These are phyloP conservation scores for Cacatua alba DNA, from an alignment of 2,113 vertebrate species.

Conservation along the genomic window DNA sequence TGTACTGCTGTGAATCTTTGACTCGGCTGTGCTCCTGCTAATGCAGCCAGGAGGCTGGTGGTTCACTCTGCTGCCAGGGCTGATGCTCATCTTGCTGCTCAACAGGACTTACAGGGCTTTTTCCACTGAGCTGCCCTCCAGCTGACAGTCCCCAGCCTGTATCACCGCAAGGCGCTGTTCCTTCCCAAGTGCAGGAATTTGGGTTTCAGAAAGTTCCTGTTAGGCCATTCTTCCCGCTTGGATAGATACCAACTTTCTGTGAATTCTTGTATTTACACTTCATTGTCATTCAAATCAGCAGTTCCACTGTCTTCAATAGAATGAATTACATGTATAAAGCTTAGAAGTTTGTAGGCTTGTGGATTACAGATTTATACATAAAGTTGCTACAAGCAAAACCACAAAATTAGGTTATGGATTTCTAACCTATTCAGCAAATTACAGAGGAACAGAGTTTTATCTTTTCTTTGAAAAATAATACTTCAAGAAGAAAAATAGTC, in stretches of 20 bases:
- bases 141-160: not conserved
- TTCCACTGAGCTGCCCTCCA: not conserved
- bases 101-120: not conserved
- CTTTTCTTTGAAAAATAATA: not conserved
- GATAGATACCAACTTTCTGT: not conserved
- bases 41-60: not conserved
- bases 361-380: not conserved
- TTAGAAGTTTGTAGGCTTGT: not conserved
- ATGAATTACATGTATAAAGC: not conserved
- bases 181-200: not conserved
- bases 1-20: not conserved
- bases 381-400: not conserved
- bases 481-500: not conserved
- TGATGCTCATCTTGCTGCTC: rapidly evolving
- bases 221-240: not conserved
- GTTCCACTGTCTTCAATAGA: not conserved
- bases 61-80: not conserved
- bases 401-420: not conserved
- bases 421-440: not conserved
- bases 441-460: not conserved
- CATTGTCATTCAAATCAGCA: not conserved
- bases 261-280: not conserved
- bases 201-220: not conserved
- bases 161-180: not conserved
- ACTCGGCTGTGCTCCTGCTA: not conserved